Evolutionary conservation across 2,797 vertebrate species (phyloP), one percentile per base, ranked within the genome.

Genomic region (Monodelphis domestica): DNA sequence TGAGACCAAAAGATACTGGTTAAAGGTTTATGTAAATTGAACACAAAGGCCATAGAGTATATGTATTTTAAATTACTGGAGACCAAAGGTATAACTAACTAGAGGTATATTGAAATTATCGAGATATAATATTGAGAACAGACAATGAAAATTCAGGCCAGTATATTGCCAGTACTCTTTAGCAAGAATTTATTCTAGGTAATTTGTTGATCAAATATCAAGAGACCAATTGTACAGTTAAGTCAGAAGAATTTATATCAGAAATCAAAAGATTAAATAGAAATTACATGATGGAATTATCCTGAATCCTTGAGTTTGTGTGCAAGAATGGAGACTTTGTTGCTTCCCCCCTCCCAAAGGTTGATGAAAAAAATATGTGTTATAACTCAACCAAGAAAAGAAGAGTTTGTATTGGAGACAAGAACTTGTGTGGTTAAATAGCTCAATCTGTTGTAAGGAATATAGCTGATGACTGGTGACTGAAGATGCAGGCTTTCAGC

Each of bases 121-220:
- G n/a, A n/a, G n/a, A n/a, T 90, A 87, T 96, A 97, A 90, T 10
- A 88, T n/a, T 12, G 51, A 88, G 55, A 84, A 38, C 51, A 93
- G 54, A 89, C 57, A 92, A 54, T 92, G 78, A 52, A 95, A 93
- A 93, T 92, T 51, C 78, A 0, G 2, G 54, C 63, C 91, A 87
- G 95, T 97, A 95, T 91, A 89, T 95, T 91, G 91, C 90, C 90
- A 54, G 87, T 3, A 92, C 57, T 50, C 95, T 97, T 96, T 94
- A 95, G 88, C 90, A 54, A 93, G 88, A 96, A 87, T 96, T 28
- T 94, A 26, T 95, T 92, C 93, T 53, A 95, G 53, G 92, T 96
- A 94, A 88, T 93, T 94, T 95, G 84, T 94, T 90, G 94, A 56
- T 94, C 93, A 96, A 53, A 94, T 78, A 94, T 56, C 54, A 87